Conservation (phyloP, 2,113 vertebrate genomes). For the Camelus dromedarius region DNA sequence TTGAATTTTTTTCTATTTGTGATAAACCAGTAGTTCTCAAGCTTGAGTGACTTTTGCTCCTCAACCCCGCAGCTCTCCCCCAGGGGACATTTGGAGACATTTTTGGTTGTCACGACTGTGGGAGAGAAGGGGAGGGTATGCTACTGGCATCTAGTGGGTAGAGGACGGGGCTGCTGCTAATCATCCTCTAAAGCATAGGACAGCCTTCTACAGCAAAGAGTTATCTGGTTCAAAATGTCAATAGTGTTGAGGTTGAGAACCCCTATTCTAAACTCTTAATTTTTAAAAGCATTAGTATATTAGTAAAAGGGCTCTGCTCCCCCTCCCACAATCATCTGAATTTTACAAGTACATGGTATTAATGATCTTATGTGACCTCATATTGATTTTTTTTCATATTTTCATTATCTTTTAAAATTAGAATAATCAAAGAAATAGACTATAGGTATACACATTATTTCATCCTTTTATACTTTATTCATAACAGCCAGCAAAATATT, state of each 20-base stretch:
- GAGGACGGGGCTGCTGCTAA: constrained; percentile 47
- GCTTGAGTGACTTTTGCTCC: neutral
- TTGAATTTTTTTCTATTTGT: constrained; percentile 32
- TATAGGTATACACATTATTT: constrained; percentile 33
- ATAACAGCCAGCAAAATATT: constrained; percentile 27
- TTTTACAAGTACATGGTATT: constrained; percentile 37
- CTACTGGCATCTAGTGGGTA: constrained; percentile 61
- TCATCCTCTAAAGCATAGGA: neutral
- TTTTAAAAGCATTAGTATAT: constrained; percentile 38
- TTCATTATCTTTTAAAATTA: constrained; percentile 63
- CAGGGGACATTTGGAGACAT: neutral
- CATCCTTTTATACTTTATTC: neutral
- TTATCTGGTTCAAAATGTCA: neutral
- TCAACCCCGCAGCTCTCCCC: neutral
- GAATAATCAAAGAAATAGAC: constrained; percentile 2
- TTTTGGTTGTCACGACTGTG: constrained; percentile 44
- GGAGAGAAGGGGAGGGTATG: neutral
- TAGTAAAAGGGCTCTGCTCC: neutral
- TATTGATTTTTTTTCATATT: constrained; percentile 54
- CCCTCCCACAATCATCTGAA: neutral
- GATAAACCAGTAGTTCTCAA: constrained; percentile 44
- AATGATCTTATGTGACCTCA: constrained; percentile 46
- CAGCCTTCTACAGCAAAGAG: constrained; percentile 4
- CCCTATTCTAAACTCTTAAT: neutral
- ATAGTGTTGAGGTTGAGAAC: neutral